Evolutionary conservation across 2,888 invertebrate species (phyloP), one percentile per base, ranked within the genome.

Genomic region (Sarcophaga rosellei): DNA sequence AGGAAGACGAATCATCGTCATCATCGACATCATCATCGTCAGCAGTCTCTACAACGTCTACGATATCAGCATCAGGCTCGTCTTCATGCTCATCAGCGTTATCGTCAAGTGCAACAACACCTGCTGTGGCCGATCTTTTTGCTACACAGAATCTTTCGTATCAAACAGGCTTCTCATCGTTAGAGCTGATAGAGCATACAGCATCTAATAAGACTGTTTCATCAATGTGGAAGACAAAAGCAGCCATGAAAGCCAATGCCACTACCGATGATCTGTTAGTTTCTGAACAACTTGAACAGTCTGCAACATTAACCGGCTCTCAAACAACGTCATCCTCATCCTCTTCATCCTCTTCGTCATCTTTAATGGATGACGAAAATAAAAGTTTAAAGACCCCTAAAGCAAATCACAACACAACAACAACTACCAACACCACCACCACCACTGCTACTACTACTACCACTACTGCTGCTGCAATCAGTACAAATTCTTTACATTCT

Each of bases 181-280:
- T 78, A 61, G 35, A 35, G 35, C 10, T 35, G 77, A 23, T 45
- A 78, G 73, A 76, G 74, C 62, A 68, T 69, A 74, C 78, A 74
- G 70, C 76, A 70, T 82, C 82, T 47, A 82, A 77, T 47, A 66
- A 61, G 21, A 59, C 73, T 59, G 47, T 70, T 57, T 73, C 21
- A 47, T 61, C 47, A 5, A 74, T 81, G 63, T 86, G 86, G 87
- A 84, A 87, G 57, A 84, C 87, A 20, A 84, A 84, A 74, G 81
- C 87, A 70, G 81, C 81, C n/a, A 87, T 84, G 84, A 87, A 87
- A 84, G 84, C 75, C 63, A 86, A 86, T 79, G 59, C 84, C 79
- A 82, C 35, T 35, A 82, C 35, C 10, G 35, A 77, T 80, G 84
- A 82, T 62, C 73, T 84, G 80, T 17, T 17, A 53, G 15, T 15